Conservation (phyloP, 30 jellyfish, hydroid and myxozoan genomes). For the Cassiopea andromeda region DNA sequence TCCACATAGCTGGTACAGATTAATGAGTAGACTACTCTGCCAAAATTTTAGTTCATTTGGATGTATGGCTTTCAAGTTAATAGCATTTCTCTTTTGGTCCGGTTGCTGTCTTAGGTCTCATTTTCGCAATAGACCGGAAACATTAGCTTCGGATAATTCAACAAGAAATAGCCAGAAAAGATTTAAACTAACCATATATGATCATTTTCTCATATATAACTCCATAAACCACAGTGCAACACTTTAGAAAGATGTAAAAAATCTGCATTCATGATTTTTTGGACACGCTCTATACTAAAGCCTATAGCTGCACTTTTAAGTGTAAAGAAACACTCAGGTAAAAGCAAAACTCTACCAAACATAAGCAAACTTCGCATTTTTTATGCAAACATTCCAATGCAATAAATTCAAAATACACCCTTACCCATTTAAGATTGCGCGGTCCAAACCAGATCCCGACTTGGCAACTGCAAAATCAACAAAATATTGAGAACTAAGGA, state of each 20-base stretch:
- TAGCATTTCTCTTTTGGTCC: neutral
- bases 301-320: neutral
- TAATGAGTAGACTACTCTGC: neutral
- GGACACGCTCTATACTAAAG: neutral
- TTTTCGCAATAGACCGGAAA: neutral
- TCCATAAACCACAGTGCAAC: neutral
- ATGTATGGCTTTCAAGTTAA: neutral
- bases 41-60: neutral
- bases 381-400: neutral
- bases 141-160: neutral
- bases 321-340: too few relatives aligned
- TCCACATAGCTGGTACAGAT: neutral
- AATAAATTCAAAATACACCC: neutral
- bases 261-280: neutral
- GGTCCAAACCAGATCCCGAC: constrained; percentile 57
- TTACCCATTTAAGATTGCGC: constrained; percentile 62
- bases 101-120: neutral
- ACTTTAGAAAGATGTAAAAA: neutral
- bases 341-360: too few relatives aligned
- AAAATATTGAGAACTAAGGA: neutral
- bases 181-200: neutral
- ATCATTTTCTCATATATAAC: neutral
- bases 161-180: neutral
- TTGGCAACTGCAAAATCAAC: constrained; percentile 56
- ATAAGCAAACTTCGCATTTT: too few relatives aligned